These are phyloP conservation scores for Sparidentex hasta DNA, from an alignment of 2,797 vertebrate species.

Conservation along the genomic window DNA sequence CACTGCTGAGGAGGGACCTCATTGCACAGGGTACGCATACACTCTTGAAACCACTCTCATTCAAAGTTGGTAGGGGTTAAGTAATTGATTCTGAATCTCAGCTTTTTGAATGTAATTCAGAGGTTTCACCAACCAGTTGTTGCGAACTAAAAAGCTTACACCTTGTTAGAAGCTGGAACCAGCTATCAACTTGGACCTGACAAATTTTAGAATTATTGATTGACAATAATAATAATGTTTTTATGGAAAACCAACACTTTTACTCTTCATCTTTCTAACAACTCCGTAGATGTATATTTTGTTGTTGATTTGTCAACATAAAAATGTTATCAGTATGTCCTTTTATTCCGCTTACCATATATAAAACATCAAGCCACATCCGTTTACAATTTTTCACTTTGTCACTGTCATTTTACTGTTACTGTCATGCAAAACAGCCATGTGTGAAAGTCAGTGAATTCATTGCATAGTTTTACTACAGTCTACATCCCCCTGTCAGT, in stretches of 20 bases:
- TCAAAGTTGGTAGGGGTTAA: not conserved
- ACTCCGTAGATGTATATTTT: no score
- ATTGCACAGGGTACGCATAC: slow-evolving; percentile 91
- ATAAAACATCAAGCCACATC: not conserved
- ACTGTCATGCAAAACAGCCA: not conserved
- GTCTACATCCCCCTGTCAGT: no score
- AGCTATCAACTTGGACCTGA: no score
- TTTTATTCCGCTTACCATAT: not conserved
- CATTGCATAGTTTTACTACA: not conserved
- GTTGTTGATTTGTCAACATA: no score
- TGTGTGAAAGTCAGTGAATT: not conserved
- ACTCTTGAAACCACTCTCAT: slow-evolving; percentile 4
- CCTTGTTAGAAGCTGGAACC: no score
- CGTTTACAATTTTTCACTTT: not conserved
- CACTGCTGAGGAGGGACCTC: slow-evolving; percentile 93
- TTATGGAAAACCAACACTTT: no score
- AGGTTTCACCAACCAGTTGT: not conserved
- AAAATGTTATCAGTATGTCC: no score
- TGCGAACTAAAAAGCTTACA: slow-evolving; percentile 1
- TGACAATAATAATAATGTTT: no score
- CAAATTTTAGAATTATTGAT: no score
- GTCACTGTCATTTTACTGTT: not conserved
- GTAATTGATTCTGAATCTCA: not conserved
- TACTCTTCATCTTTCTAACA: no score
- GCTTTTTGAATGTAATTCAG: not conserved